These are phyloP conservation scores for Enoplolaimus lenunculus DNA, from an alignment of 2,888 invertebrate genomes.

Conservation along the genomic window DNA sequence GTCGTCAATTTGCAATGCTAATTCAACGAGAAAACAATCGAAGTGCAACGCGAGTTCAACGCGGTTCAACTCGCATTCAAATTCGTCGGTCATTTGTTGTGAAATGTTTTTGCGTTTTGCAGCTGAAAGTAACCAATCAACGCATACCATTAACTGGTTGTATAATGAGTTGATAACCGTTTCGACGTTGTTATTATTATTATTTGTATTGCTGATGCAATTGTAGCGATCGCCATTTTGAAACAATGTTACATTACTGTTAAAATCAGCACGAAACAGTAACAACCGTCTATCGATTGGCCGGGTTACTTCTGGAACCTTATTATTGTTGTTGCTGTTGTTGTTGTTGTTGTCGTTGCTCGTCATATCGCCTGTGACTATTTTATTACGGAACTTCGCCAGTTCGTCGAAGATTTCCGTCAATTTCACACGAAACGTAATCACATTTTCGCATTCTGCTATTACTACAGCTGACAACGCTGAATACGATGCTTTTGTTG, in stretches of 20 bases:
- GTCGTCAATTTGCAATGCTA: background rate
- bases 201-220: background rate
- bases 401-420: background rate
- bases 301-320: background rate
- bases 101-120: background rate
- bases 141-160: background rate
- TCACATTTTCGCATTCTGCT: background rate
- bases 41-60: constrained; percentile 18
- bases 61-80: constrained; percentile 21
- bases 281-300: too few relatives aligned
- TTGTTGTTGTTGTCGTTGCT: background rate
- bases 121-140: background rate
- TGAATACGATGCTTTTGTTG: background rate
- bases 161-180: background rate
- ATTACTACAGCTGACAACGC: background rate
- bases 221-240: background rate
- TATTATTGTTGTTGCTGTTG: background rate
- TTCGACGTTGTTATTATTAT: too few relatives aligned
- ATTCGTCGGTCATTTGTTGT: constrained; percentile 22
- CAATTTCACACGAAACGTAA: background rate
- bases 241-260: background rate
- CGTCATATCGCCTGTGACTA: too few relatives aligned
- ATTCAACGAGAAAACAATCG: background rate
- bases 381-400: background rate
- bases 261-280: background rate